Evolutionary conservation across 1,140 invertebrate genomes (phyloP).

Genomic region (Parapsyche elsis): DNA sequence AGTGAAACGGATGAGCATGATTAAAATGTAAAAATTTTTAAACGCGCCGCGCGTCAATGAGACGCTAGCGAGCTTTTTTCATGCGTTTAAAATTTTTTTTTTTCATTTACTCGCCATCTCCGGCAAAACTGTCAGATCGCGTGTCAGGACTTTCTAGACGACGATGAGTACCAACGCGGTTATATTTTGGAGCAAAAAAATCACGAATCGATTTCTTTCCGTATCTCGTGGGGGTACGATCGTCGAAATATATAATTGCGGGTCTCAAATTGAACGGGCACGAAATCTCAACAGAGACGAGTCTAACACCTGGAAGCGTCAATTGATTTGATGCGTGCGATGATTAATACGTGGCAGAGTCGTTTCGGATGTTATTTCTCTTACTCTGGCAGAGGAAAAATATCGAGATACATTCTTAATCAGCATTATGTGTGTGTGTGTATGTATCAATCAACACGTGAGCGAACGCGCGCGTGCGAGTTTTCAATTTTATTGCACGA

Average conservation of each 20-base stretch:
- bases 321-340: slow-evolving; percentile 47
- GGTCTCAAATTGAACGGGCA: slow-evolving; percentile 49
- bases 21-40: slow-evolving; percentile 48
- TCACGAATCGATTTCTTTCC: slow-evolving; percentile 52
- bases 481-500: slow-evolving; percentile 11
- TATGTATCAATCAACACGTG: neutral
- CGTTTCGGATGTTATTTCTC: neutral
- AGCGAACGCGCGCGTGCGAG: neutral
- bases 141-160: slow-evolving; percentile 43
- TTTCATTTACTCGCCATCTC: neutral
- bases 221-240: slow-evolving; percentile 36
- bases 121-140: slow-evolving; percentile 10
- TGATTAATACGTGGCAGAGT: slow-evolving; percentile 3
- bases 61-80: slow-evolving; percentile 3
- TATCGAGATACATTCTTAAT: neutral
- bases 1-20: slow-evolving; percentile 34
- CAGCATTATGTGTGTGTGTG: neutral
- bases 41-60: neutral
- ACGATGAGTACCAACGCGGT: neutral
- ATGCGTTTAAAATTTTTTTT: neutral
- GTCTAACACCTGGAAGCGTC: slow-evolving; percentile 48
- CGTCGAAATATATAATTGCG: slow-evolving; percentile 47
- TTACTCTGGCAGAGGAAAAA: neutral
- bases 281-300: slow-evolving; percentile 35
- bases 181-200: slow-evolving; percentile 40